Conservation (phyloP, 2,888 invertebrate genomes). For the Nymphalis urticae region DNA sequence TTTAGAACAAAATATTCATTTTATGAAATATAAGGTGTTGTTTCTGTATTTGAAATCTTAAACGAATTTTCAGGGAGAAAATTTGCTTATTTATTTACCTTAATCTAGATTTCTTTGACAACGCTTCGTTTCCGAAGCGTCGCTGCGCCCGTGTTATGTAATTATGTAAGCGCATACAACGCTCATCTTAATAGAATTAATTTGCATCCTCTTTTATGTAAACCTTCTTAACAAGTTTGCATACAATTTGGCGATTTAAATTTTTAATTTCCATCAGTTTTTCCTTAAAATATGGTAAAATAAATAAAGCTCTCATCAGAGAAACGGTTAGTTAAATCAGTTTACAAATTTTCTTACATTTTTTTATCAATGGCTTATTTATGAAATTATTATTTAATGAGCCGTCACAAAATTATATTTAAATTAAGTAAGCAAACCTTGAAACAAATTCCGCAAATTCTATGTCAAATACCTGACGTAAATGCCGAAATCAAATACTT, state of each 20-base stretch:
- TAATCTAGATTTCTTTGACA: slow-evolving; percentile 41
- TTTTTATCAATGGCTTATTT: neutral
- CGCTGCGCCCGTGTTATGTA: slow-evolving; percentile 48
- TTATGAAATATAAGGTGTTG: neutral
- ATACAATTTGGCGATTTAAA: slow-evolving; percentile 46
- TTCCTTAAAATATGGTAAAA: slow-evolving; percentile 7
- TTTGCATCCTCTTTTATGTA: slow-evolving; percentile 67
- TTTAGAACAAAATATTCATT: neutral
- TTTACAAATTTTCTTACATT: neutral
- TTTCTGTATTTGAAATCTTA: slow-evolving; percentile 14
- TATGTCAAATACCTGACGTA: slow-evolving; percentile 40
- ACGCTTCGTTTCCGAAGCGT: slow-evolving; percentile 42
- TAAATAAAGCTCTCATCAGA: neutral
- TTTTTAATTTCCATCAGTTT: slow-evolving; percentile 19
- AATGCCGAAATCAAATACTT: slow-evolving; percentile 46
- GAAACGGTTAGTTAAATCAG: neutral
- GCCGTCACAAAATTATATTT: slow-evolving; percentile 20
- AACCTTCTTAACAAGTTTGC: slow-evolving; percentile 65
- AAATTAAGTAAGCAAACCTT: slow-evolving; percentile 25
- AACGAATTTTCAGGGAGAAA: slow-evolving; percentile 27
- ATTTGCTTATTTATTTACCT: slow-evolving; percentile 32
- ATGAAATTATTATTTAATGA: slow-evolving; percentile 5
- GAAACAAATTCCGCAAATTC: slow-evolving; percentile 36
- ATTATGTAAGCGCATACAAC: slow-evolving; percentile 63
- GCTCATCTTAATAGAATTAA: slow-evolving; percentile 70